These are phyloP conservation scores for Lathronympha strigana DNA, from an alignment of 2,888 invertebrate species.

Conservation along the genomic window DNA sequence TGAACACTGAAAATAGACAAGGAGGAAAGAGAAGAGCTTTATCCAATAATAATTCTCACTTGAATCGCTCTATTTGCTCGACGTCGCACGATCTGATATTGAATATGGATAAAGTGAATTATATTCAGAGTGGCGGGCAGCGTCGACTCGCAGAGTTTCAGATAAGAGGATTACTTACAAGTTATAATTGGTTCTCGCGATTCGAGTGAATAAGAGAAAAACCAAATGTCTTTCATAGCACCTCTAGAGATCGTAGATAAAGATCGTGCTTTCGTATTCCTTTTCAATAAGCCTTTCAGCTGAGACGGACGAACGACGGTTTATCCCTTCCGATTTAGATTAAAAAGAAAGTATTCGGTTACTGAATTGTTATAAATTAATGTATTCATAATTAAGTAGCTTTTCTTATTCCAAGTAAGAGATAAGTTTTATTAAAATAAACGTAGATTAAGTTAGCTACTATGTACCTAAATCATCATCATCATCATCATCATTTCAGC, in stretches of 20 bases:
- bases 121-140: constrained; percentile 74
- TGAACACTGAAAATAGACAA: constrained; percentile 76
- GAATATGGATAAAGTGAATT: constrained; percentile 83
- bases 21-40: constrained; percentile 74
- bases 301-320: constrained; percentile 4
- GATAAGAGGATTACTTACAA: constrained; percentile 82
- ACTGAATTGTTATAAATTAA: constrained; percentile 7
- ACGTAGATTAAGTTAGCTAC: no score
- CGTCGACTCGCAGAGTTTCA: constrained; percentile 71
- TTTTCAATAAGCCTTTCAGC: constrained; percentile 35
- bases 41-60: constrained; percentile 83
- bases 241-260: constrained; percentile 63
- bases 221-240: constrained; percentile 63
- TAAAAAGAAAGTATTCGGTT: constrained; percentile 11
- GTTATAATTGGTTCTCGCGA: constrained; percentile 80
- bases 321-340: constrained; percentile 28
- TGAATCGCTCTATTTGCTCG: constrained; percentile 81
- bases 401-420: no score
- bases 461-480: no score
- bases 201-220: constrained; percentile 73
- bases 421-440: no score
- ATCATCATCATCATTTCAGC: no score
- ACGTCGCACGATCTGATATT: constrained; percentile 81
- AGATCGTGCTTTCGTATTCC: constrained; percentile 57
- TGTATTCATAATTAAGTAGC: neutral